phyloP scores from a whole-genome alignment of 2,113 vertebrate genomes.

The Eira barbara region DNA sequence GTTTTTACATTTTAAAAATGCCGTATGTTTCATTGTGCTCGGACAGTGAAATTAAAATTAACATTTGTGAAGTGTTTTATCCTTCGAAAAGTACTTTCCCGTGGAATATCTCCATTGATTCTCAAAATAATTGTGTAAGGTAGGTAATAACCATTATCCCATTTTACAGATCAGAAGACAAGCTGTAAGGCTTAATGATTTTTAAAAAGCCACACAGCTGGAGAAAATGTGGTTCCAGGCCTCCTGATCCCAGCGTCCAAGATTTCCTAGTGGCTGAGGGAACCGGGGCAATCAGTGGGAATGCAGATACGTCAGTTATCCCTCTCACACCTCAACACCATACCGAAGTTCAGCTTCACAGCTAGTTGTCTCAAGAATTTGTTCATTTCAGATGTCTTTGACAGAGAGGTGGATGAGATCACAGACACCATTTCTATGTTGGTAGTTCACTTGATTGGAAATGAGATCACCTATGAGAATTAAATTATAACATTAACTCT shows the following conservation, averaged over 20 bases:
- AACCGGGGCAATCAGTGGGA: neutral
- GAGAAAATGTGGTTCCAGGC: neutral
- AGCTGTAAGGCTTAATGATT: neutral
- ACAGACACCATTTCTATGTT: neutral
- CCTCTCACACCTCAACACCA: neutral
- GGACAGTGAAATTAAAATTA: slow-evolving; percentile 4
- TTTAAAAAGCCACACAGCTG: neutral
- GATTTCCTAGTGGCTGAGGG: neutral
- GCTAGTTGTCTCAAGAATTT: neutral
- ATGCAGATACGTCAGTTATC: neutral
- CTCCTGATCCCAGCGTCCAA: neutral
- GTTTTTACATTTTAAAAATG: neutral
- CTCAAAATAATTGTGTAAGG: neutral
- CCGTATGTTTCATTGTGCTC: slow-evolving; percentile 8
- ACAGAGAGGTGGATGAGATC: neutral
- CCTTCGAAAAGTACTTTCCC: slow-evolving; percentile 22
- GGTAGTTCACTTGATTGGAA: neutral
- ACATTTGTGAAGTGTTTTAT: neutral
- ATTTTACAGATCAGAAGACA: neutral
- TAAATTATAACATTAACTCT: neutral
- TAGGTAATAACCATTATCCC: neutral
- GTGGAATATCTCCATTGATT: neutral
- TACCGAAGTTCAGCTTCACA: neutral
- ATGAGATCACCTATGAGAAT: neutral
- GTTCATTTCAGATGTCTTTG: neutral